Evolutionary conservation across 2,797 vertebrate species (phyloP).

Genomic region (Acestrorhynchus altus): DNA sequence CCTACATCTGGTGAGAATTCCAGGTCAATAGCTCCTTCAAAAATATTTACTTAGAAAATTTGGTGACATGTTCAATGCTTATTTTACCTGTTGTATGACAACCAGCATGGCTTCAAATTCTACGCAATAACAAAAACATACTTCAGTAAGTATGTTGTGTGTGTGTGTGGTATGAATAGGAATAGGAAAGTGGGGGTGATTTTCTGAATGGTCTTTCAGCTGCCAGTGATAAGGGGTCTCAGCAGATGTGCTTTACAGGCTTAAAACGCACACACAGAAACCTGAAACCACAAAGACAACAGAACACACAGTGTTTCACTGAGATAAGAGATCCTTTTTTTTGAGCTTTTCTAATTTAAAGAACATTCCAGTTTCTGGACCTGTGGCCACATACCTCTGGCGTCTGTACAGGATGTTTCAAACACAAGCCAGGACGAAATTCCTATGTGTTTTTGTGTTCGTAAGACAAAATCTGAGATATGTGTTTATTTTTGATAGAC

Average conservation of each 20-base stretch:
- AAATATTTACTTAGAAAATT: no score
- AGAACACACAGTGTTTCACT: not conserved
- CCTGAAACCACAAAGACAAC: not conserved
- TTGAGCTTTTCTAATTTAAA: not conserved
- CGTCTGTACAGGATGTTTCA: not conserved
- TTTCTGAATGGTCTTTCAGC: not conserved
- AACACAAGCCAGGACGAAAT: slow-evolving; percentile 7
- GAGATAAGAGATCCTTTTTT: no score
- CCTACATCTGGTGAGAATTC: no score
- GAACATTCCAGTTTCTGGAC: not conserved
- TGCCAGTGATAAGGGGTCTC: not conserved
- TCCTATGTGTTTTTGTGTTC: not conserved
- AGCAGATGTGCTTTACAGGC: slow-evolving; percentile 9
- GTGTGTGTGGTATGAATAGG: not conserved
- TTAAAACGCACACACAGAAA: not conserved
- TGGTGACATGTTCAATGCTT: no score
- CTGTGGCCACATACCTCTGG: slow-evolving; percentile 18
- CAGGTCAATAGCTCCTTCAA: no score
- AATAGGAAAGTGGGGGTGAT: not conserved
- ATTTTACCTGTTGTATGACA: no score
- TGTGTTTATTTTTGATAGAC: not conserved
- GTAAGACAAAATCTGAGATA: not conserved
- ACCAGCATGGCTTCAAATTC: no score
- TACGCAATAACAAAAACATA: no score
- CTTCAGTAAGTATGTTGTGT: not conserved